Percentiles rank a stretch among this genome's conserved stretches.
Evolutionary conservation across 2,888 invertebrate species (phyloP).

Genomic region (Scaptomyza caliginosa): DNA sequence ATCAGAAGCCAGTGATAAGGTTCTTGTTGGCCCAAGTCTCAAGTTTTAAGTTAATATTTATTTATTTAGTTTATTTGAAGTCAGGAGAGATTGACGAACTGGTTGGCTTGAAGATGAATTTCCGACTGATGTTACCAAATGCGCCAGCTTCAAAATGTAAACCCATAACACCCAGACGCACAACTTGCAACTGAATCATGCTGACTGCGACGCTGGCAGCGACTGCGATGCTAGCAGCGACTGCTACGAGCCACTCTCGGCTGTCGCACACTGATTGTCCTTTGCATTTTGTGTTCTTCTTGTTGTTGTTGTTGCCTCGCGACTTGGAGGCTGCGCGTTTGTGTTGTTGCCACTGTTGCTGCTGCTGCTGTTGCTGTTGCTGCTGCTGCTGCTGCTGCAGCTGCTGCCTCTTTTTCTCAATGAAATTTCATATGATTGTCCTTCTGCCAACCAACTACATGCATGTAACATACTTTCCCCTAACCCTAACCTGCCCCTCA

Average conservation of each 20-base stretch:
- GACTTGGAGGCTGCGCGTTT: neutral
- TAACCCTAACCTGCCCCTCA: conserved; percentile 34
- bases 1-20: neutral
- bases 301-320: neutral
- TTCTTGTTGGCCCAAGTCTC: neutral
- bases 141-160: conserved; percentile 71
- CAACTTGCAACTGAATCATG: conserved; percentile 35
- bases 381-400: neutral
- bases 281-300: no score
- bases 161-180: conserved; percentile 70
- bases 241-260: conserved; percentile 15
- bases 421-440: conserved; percentile 53
- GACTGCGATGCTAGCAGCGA: conserved; percentile 30
- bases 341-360: neutral
- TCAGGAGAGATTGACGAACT: conserved; percentile 55
- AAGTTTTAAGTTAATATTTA: neutral
- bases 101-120: conserved; percentile 78
- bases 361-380: neutral
- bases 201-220: conserved; percentile 37
- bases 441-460: conserved; percentile 15
- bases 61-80: neutral
- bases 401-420: conserved; percentile 58
- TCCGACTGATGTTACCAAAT: conserved; percentile 81
- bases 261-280: conserved; percentile 59
- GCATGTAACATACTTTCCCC: no score